Percentiles rank a stretch among this genome's conserved stretches.
Evolutionary conservation across 1,140 invertebrate genomes (phyloP).

Genomic region (Drosophila bifasciata): DNA sequence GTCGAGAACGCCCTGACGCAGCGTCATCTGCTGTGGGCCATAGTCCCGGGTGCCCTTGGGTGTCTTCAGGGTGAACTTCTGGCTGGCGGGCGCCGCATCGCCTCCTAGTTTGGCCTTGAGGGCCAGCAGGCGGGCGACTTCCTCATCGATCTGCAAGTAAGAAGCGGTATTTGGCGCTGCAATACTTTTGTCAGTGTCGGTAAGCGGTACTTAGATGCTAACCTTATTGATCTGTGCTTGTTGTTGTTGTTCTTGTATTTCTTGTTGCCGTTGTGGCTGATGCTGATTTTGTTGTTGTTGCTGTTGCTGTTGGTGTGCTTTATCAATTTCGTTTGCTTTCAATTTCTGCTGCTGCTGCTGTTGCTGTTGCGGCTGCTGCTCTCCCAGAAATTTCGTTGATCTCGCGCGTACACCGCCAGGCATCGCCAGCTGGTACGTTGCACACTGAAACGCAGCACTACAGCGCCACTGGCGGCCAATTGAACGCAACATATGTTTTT

Average conservation of each 20-base stretch:
- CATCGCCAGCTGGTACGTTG: conserved; percentile 64
- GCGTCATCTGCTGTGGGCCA: conserved; percentile 96
- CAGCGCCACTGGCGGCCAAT: conserved; percentile 81
- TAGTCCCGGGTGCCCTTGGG: conserved; percentile 98
- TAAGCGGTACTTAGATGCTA: conserved; percentile 72
- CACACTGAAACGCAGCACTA: conserved; percentile 79
- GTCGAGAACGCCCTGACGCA: conserved; percentile 94
- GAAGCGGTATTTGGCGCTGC: conserved; percentile 7
- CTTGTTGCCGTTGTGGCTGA: conserved; percentile 54
- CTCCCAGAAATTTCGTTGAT: conserved; percentile 39
- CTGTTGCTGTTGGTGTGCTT: conserved; percentile 45
- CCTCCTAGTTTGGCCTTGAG: conserved; percentile 90
- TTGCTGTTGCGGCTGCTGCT: conserved; percentile 20
- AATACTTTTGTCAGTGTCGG: conserved; percentile 8
- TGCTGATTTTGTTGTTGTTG: conserved; percentile 56
- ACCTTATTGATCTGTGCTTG: conserved; percentile 81
- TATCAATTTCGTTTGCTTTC: too few species aligned
- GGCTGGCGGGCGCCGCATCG: conserved; percentile 84
- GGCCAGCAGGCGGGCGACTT: conserved; percentile 92
- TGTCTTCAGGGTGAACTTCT: conserved; percentile 95
- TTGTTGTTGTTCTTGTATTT: conserved; percentile 56
- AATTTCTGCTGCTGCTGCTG: conserved; percentile 37
- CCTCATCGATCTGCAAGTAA: conserved; percentile 88
- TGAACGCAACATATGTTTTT: conserved; percentile 77
- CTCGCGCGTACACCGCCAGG: conserved; percentile 54